phyloP scores from a whole-genome alignment of 1,140 invertebrate species.

The Oedothorax gibbosus region DNA sequence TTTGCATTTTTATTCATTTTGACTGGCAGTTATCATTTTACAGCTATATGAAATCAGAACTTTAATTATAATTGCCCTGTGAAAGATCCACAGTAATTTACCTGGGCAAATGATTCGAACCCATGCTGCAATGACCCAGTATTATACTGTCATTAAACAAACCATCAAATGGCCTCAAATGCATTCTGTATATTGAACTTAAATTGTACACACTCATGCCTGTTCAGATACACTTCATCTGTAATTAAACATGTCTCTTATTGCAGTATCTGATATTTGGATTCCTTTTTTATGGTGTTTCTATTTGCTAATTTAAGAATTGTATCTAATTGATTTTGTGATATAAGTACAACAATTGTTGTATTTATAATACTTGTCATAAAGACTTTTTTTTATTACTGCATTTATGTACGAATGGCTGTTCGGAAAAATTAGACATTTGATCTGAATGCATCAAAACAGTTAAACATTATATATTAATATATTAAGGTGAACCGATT shows the following conservation, averaged over 20 bases:
- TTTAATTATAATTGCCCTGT: too few relatives aligned
- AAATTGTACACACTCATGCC: conserved; percentile 53
- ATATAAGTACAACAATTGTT: conserved; percentile 38
- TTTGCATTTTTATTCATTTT: too few relatives aligned
- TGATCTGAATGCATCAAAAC: too few relatives aligned
- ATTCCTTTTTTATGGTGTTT: conserved; percentile 49
- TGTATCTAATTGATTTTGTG: conserved; percentile 55
- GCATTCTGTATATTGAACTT: conserved; percentile 42
- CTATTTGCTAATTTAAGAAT: conserved; percentile 57
- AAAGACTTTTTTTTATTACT: background rate
- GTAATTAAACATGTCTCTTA: conserved; percentile 57
- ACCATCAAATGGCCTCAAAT: conserved; percentile 41
- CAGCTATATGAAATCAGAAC: too few relatives aligned
- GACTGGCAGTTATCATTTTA: too few relatives aligned
- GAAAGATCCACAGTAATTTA: too few relatives aligned
- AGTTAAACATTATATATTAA: too few relatives aligned
- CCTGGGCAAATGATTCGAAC: too few relatives aligned
- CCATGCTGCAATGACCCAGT: conserved; percentile 4
- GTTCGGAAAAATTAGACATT: too few relatives aligned
- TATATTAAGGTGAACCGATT: too few relatives aligned
- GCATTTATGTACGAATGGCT: conserved; percentile 10
- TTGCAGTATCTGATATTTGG: conserved; percentile 40
- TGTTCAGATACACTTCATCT: conserved; percentile 34
- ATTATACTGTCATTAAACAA: conserved; percentile 38
- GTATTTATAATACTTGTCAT: conserved; percentile 2